A percentile compares a stretch with the other conserved stretches of the same genome.
Conservation (phyloP, 2,888 invertebrate genomes). For the Atethmia centrago region DNA sequence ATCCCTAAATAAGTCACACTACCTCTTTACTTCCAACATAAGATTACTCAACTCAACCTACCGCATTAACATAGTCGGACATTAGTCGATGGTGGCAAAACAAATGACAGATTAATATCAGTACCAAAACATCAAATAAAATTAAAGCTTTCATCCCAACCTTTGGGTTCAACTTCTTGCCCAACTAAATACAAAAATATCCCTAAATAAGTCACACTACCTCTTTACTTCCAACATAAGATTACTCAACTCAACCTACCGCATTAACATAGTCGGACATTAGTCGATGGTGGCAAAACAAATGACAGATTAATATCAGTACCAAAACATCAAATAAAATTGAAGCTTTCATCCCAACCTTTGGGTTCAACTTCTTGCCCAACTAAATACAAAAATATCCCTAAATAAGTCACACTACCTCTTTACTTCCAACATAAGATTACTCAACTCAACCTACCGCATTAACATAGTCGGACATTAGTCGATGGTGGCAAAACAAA, state of each 20-base stretch:
- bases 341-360: background rate
- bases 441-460: constrained; percentile 50
- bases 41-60: constrained; percentile 49
- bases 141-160: background rate
- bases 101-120: constrained; percentile 81
- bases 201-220: background rate
- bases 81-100: constrained; percentile 82
- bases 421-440: constrained; percentile 11
- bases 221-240: constrained; percentile 12
- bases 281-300: constrained; percentile 85
- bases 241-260: constrained; percentile 50
- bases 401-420: background rate
- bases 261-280: constrained; percentile 46
- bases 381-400: background rate
- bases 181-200: background rate
- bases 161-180: background rate
- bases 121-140: background rate
- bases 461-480: constrained; percentile 46
- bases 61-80: constrained; percentile 44
- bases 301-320: constrained; percentile 77
- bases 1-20: background rate
- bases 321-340: background rate
- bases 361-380: background rate
- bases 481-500: constrained; percentile 87
- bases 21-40: constrained; percentile 3